Evolutionary conservation across 2,113 vertebrate genomes (phyloP), one percentile per base, ranked within the genome.

Genomic region (Hypomesus transpacificus): DNA sequence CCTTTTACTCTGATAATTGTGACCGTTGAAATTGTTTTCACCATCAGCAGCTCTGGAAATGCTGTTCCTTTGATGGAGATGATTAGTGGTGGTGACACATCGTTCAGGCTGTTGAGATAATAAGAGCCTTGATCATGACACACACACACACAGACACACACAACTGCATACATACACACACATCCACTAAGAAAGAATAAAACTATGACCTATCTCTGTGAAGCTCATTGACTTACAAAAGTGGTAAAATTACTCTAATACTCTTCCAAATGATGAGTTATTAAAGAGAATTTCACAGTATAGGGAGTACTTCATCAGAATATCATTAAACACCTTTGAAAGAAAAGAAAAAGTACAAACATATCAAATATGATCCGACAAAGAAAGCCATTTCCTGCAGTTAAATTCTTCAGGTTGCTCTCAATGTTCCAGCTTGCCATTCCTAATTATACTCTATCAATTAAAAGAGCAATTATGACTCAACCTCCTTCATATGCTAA

Each of bases 371-470:
- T 64, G 34, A 24, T 56, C 53, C 26, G 16, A 78, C 59, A 70
- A 80, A 84, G 39, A 52, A 71, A 63, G 73, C 77, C 58, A 70
- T 50, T 65, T 71, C 67, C 61, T 71, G 66, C 70, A 82, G 78
- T 61, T 56, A 22, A 69, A 74, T 62, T 73, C 68, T 52, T 63
- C 58, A 52, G 4, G 50, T 66, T 51, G 69, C 57, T 71, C 67
- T 54, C 57, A 66, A 14, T 71, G 34, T 31, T 52, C 14, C 62
- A 75, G 79, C 75, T 75, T 76, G 75, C 74, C 73, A 74, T 81
- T 66, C 82, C 86, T 85, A 85, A 91, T 92, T 86, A 89, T 87
- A 82, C 85, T 77, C 79, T 81, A 86, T 88, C 88, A 88, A 87
- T 90, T 89, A 88, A 87, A 87, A 83, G 80, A 77, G 68, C 82